Evolutionary conservation across 2,113 vertebrate species (phyloP).

Genomic region (Cichladusa arquata): DNA sequence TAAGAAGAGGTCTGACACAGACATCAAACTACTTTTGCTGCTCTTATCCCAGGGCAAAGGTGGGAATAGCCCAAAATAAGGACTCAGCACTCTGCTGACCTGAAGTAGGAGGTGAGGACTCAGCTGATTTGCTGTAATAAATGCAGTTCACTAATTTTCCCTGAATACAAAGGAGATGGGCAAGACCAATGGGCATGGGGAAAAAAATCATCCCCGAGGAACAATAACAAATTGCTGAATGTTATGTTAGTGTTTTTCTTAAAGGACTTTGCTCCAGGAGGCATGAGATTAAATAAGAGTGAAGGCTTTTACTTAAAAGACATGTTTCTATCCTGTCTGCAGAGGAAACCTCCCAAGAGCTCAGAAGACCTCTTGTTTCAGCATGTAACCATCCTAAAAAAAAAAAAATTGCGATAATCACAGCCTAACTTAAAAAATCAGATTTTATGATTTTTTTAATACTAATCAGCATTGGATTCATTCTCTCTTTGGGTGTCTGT

Average conservation of each 20-base stretch:
- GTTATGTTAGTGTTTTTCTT: background rate
- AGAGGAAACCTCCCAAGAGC: background rate
- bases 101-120: background rate
- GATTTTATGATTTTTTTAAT: background rate
- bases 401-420: background rate
- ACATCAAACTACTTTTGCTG: background rate
- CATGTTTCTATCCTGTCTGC: background rate
- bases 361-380: background rate
- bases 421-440: background rate
- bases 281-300: background rate
- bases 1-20: background rate
- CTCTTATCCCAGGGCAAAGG: background rate
- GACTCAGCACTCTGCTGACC: background rate
- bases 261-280: background rate
- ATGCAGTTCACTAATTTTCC: background rate
- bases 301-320: background rate
- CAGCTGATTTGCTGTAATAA: background rate
- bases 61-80: background rate
- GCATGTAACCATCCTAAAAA: background rate
- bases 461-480: rapidly evolving
- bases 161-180: background rate
- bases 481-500: background rate
- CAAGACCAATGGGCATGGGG: background rate
- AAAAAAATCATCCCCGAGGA: background rate
- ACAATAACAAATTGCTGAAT: background rate